These are phyloP conservation scores for Etheostoma cragini DNA, from an alignment of 2,113 vertebrate genomes.

Conservation along the genomic window DNA sequence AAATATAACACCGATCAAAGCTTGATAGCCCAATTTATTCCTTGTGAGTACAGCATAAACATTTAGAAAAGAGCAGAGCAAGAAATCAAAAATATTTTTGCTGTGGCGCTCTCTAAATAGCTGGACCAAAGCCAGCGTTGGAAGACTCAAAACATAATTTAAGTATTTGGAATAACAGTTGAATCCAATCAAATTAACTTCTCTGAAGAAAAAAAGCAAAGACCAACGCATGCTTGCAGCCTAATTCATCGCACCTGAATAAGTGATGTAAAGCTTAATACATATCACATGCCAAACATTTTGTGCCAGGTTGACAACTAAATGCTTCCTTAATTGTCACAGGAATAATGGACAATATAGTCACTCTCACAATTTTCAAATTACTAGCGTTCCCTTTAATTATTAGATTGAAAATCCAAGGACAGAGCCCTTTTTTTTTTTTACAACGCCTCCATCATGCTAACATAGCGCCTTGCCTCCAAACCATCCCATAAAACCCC, in stretches of 20 bases:
- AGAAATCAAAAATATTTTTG: conserved; percentile 61
- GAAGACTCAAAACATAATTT: conserved; percentile 57
- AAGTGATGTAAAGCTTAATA: conserved; percentile 50
- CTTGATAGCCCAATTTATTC: conserved; percentile 64
- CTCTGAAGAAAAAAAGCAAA: conserved; percentile 51
- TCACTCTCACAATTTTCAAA: conserved; percentile 62
- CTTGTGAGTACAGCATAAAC: conserved; percentile 66
- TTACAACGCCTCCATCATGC: conserved; percentile 64
- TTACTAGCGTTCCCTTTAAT: conserved; percentile 76
- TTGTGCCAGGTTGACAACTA: conserved; percentile 44
- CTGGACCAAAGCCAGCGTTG: conserved; percentile 35
- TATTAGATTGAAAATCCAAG: conserved; percentile 83
- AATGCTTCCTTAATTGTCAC: conserved; percentile 66
- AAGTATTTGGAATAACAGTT: conserved; percentile 42
- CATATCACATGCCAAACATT: conserved; percentile 57
- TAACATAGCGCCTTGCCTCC: conserved; percentile 79
- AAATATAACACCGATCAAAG: conserved; percentile 78
- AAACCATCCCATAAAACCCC: conserved; percentile 84
- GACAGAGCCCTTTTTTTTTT: conserved; percentile 54
- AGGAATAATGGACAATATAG: conserved; percentile 67
- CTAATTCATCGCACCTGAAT: conserved; percentile 53
- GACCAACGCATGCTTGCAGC: conserved; percentile 21
- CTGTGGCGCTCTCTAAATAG: conserved; percentile 18
- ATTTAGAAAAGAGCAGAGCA: conserved; percentile 38
- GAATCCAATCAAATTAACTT: conserved; percentile 53